Percentiles rank a stretch among this genome's conserved stretches.
Evolutionary conservation across 2,797 vertebrate species (phyloP).

Genomic region (Calcarius lapponicus): DNA sequence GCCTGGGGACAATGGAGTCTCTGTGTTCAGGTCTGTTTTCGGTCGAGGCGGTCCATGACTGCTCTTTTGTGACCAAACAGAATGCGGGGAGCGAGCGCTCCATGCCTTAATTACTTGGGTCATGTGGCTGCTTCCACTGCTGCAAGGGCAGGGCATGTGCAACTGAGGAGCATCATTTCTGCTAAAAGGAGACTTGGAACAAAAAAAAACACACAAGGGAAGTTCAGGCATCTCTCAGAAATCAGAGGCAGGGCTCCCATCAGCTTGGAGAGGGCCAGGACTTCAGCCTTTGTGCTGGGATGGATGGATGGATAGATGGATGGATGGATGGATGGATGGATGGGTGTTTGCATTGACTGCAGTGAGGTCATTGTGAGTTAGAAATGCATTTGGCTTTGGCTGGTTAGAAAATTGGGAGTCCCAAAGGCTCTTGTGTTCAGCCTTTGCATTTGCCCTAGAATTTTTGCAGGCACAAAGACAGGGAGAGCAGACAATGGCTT

Average conservation of each 20-base stretch:
- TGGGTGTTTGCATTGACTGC: neutral
- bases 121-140: slow-evolving; percentile 48
- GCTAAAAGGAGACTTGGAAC: neutral
- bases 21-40: slow-evolving; percentile 66
- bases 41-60: slow-evolving; percentile 46
- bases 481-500: slow-evolving; percentile 15
- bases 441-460: slow-evolving; percentile 62
- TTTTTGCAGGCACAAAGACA: slow-evolving; percentile 50
- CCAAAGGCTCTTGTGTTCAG: slow-evolving; percentile 42
- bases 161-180: neutral
- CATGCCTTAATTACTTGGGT: slow-evolving; percentile 60
- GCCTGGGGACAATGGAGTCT: slow-evolving; percentile 72
- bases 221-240: neutral
- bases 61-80: slow-evolving; percentile 74
- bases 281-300: neutral
- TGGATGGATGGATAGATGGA: neutral
- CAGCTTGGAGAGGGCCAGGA: neutral
- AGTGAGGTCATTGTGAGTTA: neutral
- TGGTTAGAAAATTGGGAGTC: slow-evolving; percentile 11
- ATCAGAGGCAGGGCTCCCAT: neutral
- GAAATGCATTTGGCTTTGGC: neutral
- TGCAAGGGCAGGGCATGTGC: slow-evolving; percentile 31
- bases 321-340: neutral
- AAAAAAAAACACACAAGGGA: accelerated
- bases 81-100: slow-evolving; percentile 32